Conservation (phyloP, 2,888 invertebrate species). For the Papilio protenor region DNA sequence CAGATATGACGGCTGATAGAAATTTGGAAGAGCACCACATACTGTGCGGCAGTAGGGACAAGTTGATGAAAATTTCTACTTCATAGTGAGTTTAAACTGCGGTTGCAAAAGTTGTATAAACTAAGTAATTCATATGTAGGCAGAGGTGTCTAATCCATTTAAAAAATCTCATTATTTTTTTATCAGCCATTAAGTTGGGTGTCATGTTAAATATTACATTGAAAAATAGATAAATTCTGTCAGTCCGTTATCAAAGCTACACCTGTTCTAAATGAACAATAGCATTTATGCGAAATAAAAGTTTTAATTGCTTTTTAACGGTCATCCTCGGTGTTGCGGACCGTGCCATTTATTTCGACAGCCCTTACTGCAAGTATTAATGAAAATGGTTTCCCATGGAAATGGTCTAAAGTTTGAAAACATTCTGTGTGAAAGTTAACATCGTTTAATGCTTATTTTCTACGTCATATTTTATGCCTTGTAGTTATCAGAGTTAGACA, state of each 20-base stretch:
- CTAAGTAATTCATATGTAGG: too few relatives aligned
- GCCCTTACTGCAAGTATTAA: slow-evolving; percentile 29
- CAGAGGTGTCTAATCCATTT: too few relatives aligned
- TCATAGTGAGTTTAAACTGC: too few relatives aligned
- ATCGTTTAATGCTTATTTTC: slow-evolving; percentile 22
- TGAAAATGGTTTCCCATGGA: slow-evolving; percentile 37
- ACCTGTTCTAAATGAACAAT: slow-evolving; percentile 29
- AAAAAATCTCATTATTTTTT: too few relatives aligned
- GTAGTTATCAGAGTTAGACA: neutral
- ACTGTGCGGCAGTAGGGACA: too few relatives aligned
- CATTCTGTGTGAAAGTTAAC: neutral
- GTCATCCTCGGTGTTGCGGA: slow-evolving; percentile 17
- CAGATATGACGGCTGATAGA: too few relatives aligned
- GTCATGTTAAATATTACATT: too few relatives aligned
- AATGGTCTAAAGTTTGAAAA: slow-evolving; percentile 16
- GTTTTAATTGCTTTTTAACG: slow-evolving; percentile 35
- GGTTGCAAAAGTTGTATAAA: too few relatives aligned
- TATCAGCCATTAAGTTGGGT: too few relatives aligned
- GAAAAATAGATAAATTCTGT: neutral
- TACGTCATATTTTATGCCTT: neutral
- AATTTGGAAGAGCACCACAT: too few relatives aligned
- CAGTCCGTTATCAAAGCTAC: neutral
- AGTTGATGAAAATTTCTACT: too few relatives aligned
- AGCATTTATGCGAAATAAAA: slow-evolving; percentile 20
- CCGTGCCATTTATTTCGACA: slow-evolving; percentile 30